Base-by-base conservation (phyloP, 2,113 vertebrate genomes). In the Myotis davidii region DNA sequence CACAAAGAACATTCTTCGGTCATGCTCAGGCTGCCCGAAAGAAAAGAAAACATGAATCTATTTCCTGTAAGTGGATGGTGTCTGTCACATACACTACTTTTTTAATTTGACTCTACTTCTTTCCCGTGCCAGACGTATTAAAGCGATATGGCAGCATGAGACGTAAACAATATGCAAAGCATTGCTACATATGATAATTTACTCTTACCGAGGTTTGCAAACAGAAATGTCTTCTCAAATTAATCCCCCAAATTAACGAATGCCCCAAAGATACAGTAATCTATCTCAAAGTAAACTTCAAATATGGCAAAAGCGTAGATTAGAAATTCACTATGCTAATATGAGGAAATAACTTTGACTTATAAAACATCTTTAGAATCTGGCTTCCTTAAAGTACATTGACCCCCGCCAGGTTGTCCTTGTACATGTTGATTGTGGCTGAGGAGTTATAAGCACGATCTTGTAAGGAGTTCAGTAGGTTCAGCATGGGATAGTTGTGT, bases 1-100 rank as follows among this genome's bases (percentile, higher is more conserved):
- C 96, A 97, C 95, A 97, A 98, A 97, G 97, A 98, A 91, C 96
- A 97, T 77, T 61, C 13, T 94, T 96, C 96, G 97, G 97, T 94
- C 97, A 92, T 94, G 11, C 96, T 91, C 94, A 92, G 90, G 73
- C 90, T 78, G 4, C 87, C 88, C 59, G 14, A 0, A 59, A 97
- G 48, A 32, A 96, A 92, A 48, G 23, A 37, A n/a, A 56, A 25
- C 34, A 27, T 45, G 34, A 87, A 76, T 94, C 83, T 92, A 74
- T 97, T 88, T 96, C 84, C 94, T 70, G 14, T 76, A 87, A 98
- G 94, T 91, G 92, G 48, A 85, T 96, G 94, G 89, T 0, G 16
- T 72, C 7, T 67, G 61, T 32, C 61, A 65, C 29, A 32, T 13
- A 32, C 29, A 32, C 8, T 32, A 16, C 27, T 65, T 29, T 32